Percentiles rank a stretch among this genome's conserved stretches.
phyloP scores from a whole-genome alignment of 1,140 invertebrate species.

The Brachionus rubens region DNA sequence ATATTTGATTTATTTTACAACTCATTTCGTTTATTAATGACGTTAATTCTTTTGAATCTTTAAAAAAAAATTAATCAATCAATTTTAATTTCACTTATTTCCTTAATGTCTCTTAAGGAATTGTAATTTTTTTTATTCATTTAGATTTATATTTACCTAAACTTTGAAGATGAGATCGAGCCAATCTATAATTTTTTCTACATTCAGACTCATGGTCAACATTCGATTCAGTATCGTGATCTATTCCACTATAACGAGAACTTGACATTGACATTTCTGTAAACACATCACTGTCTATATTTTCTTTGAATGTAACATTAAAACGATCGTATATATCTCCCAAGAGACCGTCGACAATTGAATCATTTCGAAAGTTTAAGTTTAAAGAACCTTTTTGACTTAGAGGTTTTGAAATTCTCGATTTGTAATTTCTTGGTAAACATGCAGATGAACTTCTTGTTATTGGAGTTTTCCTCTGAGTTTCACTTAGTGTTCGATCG shows the following conservation, averaged over 20 bases:
- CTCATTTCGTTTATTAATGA: slow-evolving; percentile 53
- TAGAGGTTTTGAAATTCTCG: neutral
- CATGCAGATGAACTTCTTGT: slow-evolving; percentile 2
- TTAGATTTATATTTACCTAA: slow-evolving; percentile 14
- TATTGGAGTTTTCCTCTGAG: neutral
- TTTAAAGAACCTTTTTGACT: neutral
- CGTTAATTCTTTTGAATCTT: slow-evolving; percentile 52
- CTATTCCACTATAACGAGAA: slow-evolving; percentile 52
- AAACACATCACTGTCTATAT: slow-evolving; percentile 59
- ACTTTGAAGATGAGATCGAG: slow-evolving; percentile 54
- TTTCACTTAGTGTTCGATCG: neutral
- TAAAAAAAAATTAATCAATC: neutral
- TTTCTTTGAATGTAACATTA: slow-evolving; percentile 51
- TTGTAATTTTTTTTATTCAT: neutral
- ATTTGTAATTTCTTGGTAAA: neutral
- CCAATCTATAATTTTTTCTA: slow-evolving; percentile 50
- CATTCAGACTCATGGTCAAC: slow-evolving; percentile 49
- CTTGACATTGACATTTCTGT: slow-evolving; percentile 59
- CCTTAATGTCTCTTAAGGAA: neutral
- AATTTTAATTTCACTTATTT: too few species aligned
- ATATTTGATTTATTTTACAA: slow-evolving; percentile 53
- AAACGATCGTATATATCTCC: slow-evolving; percentile 59
- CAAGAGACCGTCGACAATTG: slow-evolving; percentile 58
- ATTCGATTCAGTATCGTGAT: slow-evolving; percentile 42
- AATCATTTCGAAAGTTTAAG: slow-evolving; percentile 45